Percentiles rank a stretch among this genome's conserved stretches.
These are phyloP conservation scores for Lethocerus indicus DNA, from an alignment of 1,140 invertebrate species.

Conservation along the genomic window DNA sequence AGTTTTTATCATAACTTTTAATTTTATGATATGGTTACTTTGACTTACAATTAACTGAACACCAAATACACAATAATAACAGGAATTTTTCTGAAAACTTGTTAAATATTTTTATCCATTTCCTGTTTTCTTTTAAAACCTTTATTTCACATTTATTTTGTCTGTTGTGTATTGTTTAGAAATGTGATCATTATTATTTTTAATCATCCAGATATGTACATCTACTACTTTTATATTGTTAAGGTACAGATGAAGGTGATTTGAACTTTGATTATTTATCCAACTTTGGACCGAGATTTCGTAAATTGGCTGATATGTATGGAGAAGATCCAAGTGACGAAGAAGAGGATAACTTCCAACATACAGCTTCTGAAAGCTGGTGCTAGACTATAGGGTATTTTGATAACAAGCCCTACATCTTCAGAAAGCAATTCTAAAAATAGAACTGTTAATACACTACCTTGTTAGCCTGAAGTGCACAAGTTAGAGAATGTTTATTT, in stretches of 20 bases:
- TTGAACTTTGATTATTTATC: slow-evolving; percentile 94
- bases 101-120: too few relatives aligned
- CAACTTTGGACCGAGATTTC: slow-evolving; percentile 89
- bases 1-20: too few relatives aligned
- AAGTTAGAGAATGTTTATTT: slow-evolving; percentile 4
- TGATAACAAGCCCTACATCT: not conserved
- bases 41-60: too few relatives aligned
- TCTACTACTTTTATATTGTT: slow-evolving; percentile 5
- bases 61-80: too few relatives aligned
- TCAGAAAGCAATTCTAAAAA: not conserved
- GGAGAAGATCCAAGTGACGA: slow-evolving; percentile 72
- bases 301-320: slow-evolving; percentile 95
- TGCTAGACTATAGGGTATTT: slow-evolving; percentile 29
- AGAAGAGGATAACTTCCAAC: slow-evolving; percentile 46
- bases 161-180: too few relatives aligned
- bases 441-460: not conserved
- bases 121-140: too few relatives aligned
- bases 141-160: too few relatives aligned
- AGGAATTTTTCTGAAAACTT: too few relatives aligned
- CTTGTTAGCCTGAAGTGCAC: not conserved
- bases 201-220: too few relatives aligned
- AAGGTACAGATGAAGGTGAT: slow-evolving; percentile 81
- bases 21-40: too few relatives aligned
- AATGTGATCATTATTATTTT: too few relatives aligned
- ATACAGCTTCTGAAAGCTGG: slow-evolving; percentile 48